Evolutionary conservation across 2,888 invertebrate genomes (phyloP).

Genomic region (Neoaliturus tenellus): DNA sequence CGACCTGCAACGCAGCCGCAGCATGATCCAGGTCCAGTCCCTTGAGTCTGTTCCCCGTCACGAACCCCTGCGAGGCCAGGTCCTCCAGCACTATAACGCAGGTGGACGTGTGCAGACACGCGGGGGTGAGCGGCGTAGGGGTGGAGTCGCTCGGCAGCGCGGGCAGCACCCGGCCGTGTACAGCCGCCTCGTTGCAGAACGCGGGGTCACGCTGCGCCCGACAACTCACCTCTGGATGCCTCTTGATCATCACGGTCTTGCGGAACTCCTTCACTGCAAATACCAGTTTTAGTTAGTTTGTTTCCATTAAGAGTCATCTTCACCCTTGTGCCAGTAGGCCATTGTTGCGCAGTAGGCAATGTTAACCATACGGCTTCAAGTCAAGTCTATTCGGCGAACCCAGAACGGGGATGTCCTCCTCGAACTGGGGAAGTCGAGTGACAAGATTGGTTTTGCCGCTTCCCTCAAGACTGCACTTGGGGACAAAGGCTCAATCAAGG

Average conservation of each 20-base stretch:
- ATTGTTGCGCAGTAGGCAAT: too few relatives aligned
- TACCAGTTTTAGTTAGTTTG: not conserved
- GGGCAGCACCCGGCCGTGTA: constrained; percentile 62
- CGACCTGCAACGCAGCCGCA: constrained; percentile 63
- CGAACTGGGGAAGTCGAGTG: too few relatives aligned
- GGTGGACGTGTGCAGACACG: constrained; percentile 65
- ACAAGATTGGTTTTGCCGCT: too few relatives aligned
- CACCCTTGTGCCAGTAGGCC: too few relatives aligned
- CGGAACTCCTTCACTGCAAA: constrained; percentile 58
- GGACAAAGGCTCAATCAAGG: too few relatives aligned
- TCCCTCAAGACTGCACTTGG: too few relatives aligned
- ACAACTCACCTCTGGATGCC: constrained; percentile 60
- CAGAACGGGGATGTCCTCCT: too few relatives aligned
- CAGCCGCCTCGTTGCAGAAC: constrained; percentile 63
- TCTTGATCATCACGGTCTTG: constrained; percentile 61
- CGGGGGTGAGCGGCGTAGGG: constrained; percentile 61
- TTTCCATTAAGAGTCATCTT: too few relatives aligned
- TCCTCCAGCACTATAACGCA: constrained; percentile 66
- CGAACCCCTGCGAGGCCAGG: constrained; percentile 64
- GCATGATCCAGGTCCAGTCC: constrained; percentile 66
- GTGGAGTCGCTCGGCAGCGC: constrained; percentile 52
- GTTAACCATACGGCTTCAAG: too few relatives aligned
- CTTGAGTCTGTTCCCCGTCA: constrained; percentile 64
- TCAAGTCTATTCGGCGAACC: too few relatives aligned
- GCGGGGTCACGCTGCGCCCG: constrained; percentile 63